A percentile compares a stretch with the other conserved stretches of the same genome.
Conservation (phyloP, 1,140 invertebrate species). For the Anastrepha obliqua region DNA sequence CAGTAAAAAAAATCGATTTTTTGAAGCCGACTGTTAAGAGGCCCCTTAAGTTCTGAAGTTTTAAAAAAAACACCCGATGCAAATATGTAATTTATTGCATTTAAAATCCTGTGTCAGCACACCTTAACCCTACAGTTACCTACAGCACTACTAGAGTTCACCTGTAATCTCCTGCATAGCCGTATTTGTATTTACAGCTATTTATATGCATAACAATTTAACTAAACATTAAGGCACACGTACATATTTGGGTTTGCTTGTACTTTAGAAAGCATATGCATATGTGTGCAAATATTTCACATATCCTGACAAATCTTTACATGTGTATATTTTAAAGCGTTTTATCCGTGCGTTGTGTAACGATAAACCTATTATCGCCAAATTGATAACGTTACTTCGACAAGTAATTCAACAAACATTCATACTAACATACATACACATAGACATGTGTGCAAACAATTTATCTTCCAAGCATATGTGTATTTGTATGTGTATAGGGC, state of each 20-base stretch:
- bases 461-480: background rate
- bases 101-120: background rate
- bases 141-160: no score
- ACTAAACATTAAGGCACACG: background rate
- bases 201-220: slow-evolving; percentile 36
- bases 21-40: no score
- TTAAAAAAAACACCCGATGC: no score
- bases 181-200: slow-evolving; percentile 8
- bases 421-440: background rate
- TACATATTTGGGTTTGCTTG: background rate
- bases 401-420: background rate
- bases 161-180: no score
- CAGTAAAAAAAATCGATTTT: no score
- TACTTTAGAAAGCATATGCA: background rate
- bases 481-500: background rate
- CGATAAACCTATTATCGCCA: slow-evolving; percentile 41
- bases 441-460: background rate
- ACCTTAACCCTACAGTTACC: no score
- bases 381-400: slow-evolving; percentile 18
- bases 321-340: background rate
- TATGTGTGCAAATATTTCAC: background rate
- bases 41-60: no score
- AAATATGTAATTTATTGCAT: background rate
- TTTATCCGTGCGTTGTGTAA: slow-evolving; percentile 32
- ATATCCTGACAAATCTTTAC: slow-evolving; percentile 2